Percentiles rank a stretch among this genome's conserved stretches.
phyloP scores from a whole-genome alignment of 1,140 invertebrate species.

The Zaprionus lachaisei region DNA sequence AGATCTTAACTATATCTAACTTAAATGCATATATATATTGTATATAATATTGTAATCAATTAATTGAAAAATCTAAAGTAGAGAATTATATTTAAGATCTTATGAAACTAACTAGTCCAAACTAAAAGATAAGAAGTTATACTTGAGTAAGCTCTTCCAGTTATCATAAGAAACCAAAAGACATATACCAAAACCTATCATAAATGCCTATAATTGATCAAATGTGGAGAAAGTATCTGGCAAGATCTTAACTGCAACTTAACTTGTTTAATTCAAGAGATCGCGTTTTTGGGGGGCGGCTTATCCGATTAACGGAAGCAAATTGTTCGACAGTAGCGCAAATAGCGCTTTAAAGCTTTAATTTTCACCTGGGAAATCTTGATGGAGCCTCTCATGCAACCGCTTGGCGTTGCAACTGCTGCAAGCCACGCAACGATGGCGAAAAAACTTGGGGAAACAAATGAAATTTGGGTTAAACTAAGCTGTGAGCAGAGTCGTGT shows the following conservation, averaged over 20 bases:
- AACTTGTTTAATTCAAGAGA: neutral
- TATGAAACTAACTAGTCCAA: neutral
- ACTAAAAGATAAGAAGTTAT: no score
- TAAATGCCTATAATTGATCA: neutral
- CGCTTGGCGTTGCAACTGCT: neutral
- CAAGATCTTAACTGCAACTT: neutral
- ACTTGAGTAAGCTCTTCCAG: no score
- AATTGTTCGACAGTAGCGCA: neutral
- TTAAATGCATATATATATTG: no score
- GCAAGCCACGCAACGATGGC: constrained; percentile 1
- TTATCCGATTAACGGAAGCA: constrained; percentile 3
- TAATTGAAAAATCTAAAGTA: neutral
- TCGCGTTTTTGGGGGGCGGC: neutral
- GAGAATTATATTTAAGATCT: neutral
- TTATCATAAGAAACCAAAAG: no score
- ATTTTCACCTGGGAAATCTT: constrained; percentile 6
- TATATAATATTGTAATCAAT: neutral
- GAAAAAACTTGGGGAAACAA: neutral
- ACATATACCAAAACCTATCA: no score
- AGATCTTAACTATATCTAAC: no score
- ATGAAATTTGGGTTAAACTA: constrained; percentile 7
- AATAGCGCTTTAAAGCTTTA: neutral
- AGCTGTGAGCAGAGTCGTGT: neutral
- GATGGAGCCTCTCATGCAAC: neutral
- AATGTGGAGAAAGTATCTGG: neutral